Evolutionary conservation across 2,113 vertebrate genomes (phyloP).

Genomic region (Bos javanicus): DNA sequence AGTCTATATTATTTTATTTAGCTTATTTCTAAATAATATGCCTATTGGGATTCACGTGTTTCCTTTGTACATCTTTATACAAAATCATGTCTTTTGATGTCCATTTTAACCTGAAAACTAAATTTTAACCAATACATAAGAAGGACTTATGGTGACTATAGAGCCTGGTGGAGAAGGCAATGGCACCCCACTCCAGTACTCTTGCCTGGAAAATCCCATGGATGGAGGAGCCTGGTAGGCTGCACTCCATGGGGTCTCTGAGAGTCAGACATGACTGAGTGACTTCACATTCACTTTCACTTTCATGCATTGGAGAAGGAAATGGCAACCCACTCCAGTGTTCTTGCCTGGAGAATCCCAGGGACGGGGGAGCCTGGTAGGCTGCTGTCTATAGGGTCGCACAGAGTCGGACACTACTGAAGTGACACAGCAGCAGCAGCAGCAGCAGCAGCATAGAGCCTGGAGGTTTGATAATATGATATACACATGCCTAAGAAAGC

Average conservation of each 20-base stretch:
- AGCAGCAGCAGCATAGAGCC: not conserved
- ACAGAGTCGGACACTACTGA: fast-evolving
- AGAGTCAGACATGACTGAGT: not conserved
- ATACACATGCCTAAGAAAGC: not conserved
- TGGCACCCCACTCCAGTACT: not conserved
- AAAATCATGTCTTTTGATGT: not conserved
- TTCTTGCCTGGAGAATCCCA: not conserved
- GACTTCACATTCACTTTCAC: not conserved
- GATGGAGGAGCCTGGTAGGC: not conserved
- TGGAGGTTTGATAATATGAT: not conserved
- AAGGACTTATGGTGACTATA: not conserved
- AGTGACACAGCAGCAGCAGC: not conserved
- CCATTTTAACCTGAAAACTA: not conserved
- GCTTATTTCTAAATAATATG: not conserved
- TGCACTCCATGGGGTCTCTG: not conserved
- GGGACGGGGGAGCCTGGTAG: fast-evolving
- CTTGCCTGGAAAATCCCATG: not conserved
- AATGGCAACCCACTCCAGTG: not conserved
- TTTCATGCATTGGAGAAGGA: not conserved
- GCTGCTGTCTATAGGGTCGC: fast-evolving
- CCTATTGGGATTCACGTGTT: not conserved
- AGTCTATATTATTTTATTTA: not conserved
- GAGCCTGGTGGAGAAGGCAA: not conserved
- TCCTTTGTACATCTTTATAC: not conserved
- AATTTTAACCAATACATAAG: not conserved